These are phyloP conservation scores for Alaudala cheleensis DNA, from an alignment of 2,113 vertebrate species.

Conservation along the genomic window DNA sequence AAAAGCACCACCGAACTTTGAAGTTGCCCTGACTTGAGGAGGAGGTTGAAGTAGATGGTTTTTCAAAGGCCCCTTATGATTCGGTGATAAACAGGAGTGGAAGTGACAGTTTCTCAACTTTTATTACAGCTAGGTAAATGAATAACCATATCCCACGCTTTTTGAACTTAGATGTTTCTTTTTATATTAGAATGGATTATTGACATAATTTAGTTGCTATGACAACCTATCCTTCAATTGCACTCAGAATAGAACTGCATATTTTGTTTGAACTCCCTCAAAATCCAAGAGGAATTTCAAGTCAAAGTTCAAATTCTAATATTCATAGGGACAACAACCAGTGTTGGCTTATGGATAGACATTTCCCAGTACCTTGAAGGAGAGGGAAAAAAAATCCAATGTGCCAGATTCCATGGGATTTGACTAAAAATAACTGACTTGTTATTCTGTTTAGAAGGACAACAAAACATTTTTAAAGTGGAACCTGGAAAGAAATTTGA, in stretches of 20 bases:
- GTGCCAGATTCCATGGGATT: neutral
- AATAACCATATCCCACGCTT: slow-evolving; percentile 20
- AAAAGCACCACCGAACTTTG: neutral
- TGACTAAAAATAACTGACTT: slow-evolving; percentile 31
- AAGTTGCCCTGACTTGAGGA: slow-evolving; percentile 1
- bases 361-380: neutral
- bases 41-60: neutral
- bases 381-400: neutral
- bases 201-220: slow-evolving; percentile 48
- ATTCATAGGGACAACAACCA: neutral
- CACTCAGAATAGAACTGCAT: neutral
- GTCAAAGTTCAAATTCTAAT: neutral
- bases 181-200: slow-evolving; percentile 26
- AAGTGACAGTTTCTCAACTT: slow-evolving; percentile 29
- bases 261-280: slow-evolving; percentile 1
- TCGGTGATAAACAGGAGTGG: neutral
- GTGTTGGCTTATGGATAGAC: neutral
- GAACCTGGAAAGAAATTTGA: neutral
- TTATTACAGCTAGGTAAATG: slow-evolving; percentile 32
- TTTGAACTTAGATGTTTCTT: slow-evolving; percentile 43
- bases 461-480: slow-evolving; percentile 4
- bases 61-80: neutral
- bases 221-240: slow-evolving; percentile 11
- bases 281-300: neutral
- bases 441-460: neutral